Base-by-base conservation (phyloP, 2,113 vertebrate genomes). In the Macaca mulatta region DNA sequence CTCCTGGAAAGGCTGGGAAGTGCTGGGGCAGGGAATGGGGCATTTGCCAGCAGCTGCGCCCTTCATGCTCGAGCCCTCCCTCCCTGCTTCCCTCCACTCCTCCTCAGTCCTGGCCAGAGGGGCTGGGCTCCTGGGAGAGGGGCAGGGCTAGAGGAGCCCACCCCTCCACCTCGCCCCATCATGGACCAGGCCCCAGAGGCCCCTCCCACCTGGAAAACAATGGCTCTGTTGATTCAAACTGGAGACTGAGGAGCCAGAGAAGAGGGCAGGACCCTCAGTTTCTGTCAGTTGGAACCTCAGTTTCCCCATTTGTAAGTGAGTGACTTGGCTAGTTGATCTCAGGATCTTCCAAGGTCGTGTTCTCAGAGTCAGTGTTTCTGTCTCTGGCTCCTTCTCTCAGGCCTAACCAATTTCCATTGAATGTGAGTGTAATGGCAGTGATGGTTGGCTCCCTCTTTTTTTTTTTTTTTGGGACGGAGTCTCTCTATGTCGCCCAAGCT, bases 401-500 rank as follows among this genome's bases (percentile, higher is more conserved):
- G 82, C 72, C 84, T 75, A 45, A 74, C 17, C 12, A 5, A 20
- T 27, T 72, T 81, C 75, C 12, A 78, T 59, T 61, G 5, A 20
- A 25, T 72, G 90, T 77, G 70, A 96, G 40, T 82, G 69, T 91
- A 94, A 96, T 89, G 97, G 96, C 97, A 97, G 97, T 98, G 96
- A 96, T 78, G 77, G 83, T 95, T 64, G 90, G 75, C 38, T 79
- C 61, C 87, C 64, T 52, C 16, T 55, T 20, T 52, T 30, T 30
- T 64, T 61, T 30, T 64, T 13, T 64, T 64, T 64, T 64, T 64
- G 27, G 13, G 61, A 14, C 2, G 12, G 27, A 64, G 27, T 64
- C 61, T 64, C 27, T 64, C 61, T 64, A 2, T 55, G 27, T 64
- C 27, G 0, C 61, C 61, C 61, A 64, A 27, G 27, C 27, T 64